Percentiles rank a stretch among this genome's conserved stretches.
Evolutionary conservation across 2,888 invertebrate species (phyloP).

Genomic region (Galerucella calmariensis): DNA sequence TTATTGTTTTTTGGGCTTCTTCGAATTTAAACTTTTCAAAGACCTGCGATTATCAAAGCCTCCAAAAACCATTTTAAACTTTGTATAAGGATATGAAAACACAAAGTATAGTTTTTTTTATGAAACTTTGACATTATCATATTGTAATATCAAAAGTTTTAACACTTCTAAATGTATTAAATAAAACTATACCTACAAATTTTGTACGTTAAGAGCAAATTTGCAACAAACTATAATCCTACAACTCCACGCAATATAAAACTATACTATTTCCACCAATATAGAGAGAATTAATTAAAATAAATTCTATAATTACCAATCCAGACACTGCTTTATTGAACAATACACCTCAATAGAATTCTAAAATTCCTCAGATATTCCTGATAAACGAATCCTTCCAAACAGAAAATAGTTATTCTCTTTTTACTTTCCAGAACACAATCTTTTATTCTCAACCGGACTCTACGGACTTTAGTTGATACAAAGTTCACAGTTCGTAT

Average conservation of each 20-base stretch:
- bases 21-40: too few species aligned
- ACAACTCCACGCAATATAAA: too few species aligned
- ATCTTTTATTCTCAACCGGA: conserved; percentile 11
- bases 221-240: too few species aligned
- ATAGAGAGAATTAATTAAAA: too few species aligned
- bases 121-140: conserved; percentile 8
- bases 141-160: background rate
- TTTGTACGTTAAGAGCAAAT: too few species aligned
- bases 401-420: background rate
- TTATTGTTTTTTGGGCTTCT: conserved; percentile 8
- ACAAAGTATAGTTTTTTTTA: conserved; percentile 10
- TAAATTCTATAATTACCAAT: too few species aligned
- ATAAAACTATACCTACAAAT: too few species aligned
- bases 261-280: too few species aligned
- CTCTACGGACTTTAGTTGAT: conserved; percentile 10
- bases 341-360: background rate
- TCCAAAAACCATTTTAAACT: conserved; percentile 18
- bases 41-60: background rate
- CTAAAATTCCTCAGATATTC: background rate
- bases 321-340: background rate
- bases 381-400: background rate
- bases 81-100: background rate
- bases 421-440: background rate
- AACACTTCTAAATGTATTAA: background rate
- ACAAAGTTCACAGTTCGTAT: background rate